phyloP scores from a whole-genome alignment of 1,140 invertebrate species.

The Platyscapa corneri region DNA sequence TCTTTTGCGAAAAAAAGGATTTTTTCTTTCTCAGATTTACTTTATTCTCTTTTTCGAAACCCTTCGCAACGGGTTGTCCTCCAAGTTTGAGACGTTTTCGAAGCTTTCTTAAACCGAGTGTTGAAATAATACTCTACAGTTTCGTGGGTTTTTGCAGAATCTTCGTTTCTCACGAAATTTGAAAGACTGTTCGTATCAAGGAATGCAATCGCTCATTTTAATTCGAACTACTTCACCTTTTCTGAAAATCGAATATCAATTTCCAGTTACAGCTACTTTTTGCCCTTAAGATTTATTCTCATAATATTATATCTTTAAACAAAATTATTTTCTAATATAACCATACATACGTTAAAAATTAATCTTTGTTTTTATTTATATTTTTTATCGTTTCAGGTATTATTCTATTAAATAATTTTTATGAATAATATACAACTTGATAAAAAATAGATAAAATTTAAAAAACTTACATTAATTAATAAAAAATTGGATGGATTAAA shows the following conservation, averaged over 20 bases:
- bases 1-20: constrained; percentile 61
- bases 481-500: too few species aligned
- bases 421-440: too few species aligned
- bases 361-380: too few species aligned
- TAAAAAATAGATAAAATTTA: too few species aligned
- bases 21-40: constrained; percentile 46
- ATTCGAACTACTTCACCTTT: background rate
- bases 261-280: too few species aligned
- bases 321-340: too few species aligned
- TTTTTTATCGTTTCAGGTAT: too few species aligned
- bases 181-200: background rate
- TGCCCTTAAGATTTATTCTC: too few species aligned
- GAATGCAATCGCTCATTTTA: constrained; percentile 26
- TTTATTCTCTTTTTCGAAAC: constrained; percentile 23
- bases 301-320: too few species aligned
- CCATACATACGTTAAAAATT: too few species aligned
- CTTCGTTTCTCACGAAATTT: constrained; percentile 41
- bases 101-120: constrained; percentile 13
- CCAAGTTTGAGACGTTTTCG: constrained; percentile 22
- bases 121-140: constrained; percentile 33
- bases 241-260: background rate
- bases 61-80: constrained; percentile 49
- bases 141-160: constrained; percentile 54
- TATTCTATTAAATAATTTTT: too few species aligned
- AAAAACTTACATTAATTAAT: too few species aligned